Conservation (phyloP, 2,113 vertebrate genomes). For the Psephotus haematonotus region DNA sequence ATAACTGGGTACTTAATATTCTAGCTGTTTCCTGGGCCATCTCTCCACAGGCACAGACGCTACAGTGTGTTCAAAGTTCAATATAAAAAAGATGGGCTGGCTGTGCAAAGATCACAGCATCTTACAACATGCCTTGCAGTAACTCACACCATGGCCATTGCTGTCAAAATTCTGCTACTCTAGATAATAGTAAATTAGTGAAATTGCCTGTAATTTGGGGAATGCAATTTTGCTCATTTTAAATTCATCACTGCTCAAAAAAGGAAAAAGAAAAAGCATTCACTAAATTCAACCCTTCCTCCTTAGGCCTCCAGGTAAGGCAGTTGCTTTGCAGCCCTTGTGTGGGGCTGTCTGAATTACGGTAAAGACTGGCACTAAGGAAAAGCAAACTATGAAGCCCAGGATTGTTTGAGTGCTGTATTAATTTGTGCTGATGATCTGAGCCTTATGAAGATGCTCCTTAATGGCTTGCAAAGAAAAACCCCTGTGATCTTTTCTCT, state of each 20-base stretch:
- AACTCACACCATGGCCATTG: slow-evolving; percentile 6
- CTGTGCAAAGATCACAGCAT: slow-evolving; percentile 34
- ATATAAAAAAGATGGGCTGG: neutral
- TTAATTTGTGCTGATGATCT: neutral
- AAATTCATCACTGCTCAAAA: neutral
- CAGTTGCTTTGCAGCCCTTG: neutral
- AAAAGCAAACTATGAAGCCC: neutral
- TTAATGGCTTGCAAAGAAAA: neutral
- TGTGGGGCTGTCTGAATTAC: neutral
- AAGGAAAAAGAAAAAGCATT: neutral
- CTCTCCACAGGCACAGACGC: slow-evolving; percentile 17
- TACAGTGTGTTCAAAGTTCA: slow-evolving; percentile 62
- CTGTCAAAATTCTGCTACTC: slow-evolving; percentile 66
- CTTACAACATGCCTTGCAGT: neutral
- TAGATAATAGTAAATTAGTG: slow-evolving; percentile 56
- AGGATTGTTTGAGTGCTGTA: neutral
- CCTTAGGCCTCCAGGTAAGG: neutral
- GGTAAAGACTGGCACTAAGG: neutral
- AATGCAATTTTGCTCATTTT: neutral
- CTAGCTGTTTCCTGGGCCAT: slow-evolving; percentile 60
- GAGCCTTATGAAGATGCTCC: neutral
- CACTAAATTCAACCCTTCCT: neutral
- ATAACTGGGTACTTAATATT: slow-evolving; percentile 74
- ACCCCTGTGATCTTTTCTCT: neutral
- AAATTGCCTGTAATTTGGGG: slow-evolving; percentile 1